phyloP scores from a whole-genome alignment of 2,888 invertebrate genomes.

The Lasioglossum leucozonium region DNA sequence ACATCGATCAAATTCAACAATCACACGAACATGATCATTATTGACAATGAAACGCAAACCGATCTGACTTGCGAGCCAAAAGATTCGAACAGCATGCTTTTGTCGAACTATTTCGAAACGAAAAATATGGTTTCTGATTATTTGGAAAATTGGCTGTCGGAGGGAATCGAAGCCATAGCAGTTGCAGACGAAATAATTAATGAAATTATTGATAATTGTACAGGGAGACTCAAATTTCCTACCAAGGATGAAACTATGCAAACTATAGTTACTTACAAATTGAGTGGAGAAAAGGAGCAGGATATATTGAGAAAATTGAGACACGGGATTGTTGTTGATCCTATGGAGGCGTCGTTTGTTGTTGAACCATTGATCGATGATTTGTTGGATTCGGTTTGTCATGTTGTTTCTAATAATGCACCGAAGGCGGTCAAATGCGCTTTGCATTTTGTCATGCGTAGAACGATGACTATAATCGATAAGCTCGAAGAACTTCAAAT shows the following conservation, averaged over 20 bases:
- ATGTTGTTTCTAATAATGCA: constrained; percentile 50
- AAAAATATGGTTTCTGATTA: constrained; percentile 50
- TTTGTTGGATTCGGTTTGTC: constrained; percentile 48
- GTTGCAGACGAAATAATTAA: constrained; percentile 61
- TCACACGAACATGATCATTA: constrained; percentile 43
- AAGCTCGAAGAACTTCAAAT: constrained; percentile 59
- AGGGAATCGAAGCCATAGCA: constrained; percentile 49
- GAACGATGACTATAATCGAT: constrained; percentile 37
- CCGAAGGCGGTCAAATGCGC: constrained; percentile 25
- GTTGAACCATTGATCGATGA: constrained; percentile 57
- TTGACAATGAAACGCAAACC: constrained; percentile 70
- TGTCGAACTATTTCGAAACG: constrained; percentile 58
- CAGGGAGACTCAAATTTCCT: constrained; percentile 55
- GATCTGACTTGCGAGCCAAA: constrained; percentile 70
- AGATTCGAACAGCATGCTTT: constrained; percentile 69
- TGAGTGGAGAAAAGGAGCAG: constrained; percentile 62
- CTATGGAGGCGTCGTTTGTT: constrained; percentile 64
- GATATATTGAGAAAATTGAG: constrained; percentile 66
- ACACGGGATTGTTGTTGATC: constrained; percentile 60
- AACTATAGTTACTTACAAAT: constrained; percentile 64
- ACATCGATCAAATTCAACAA: constrained; percentile 67
- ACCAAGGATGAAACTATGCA: constrained; percentile 59
- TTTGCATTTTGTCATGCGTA: constrained; percentile 42
- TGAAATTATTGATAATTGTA: constrained; percentile 67
- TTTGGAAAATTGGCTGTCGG: constrained; percentile 63